These are phyloP conservation scores for Eudiplozoon nipponicum DNA, from an alignment of 2,888 invertebrate genomes.

Conservation along the genomic window DNA sequence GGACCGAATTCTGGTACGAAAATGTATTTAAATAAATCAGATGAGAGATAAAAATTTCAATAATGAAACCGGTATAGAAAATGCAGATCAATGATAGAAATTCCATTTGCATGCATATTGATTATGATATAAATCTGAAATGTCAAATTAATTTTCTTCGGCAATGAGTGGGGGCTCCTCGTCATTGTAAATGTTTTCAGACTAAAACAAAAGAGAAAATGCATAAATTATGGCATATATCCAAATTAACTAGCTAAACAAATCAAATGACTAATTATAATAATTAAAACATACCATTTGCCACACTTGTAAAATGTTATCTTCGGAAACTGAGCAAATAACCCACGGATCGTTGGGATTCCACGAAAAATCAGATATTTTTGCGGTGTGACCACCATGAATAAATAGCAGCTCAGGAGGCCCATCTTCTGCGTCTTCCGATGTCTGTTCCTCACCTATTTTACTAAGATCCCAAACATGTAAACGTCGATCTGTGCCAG, in stretches of 20 bases:
- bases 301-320: slow-evolving; percentile 99
- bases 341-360: slow-evolving; percentile 99
- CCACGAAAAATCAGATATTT: slow-evolving; percentile 98
- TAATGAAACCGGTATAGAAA: no score
- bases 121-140: not conserved
- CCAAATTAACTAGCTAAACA: not conserved
- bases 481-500: slow-evolving; percentile 72
- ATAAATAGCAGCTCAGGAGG: slow-evolving; percentile 81
- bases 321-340: slow-evolving; percentile 92
- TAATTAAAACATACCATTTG: slow-evolving; percentile 40
- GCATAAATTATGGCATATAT: slow-evolving; percentile 4
- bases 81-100: no score
- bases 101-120: no score
- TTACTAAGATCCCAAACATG: slow-evolving; percentile 98
- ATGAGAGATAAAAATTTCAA: not conserved
- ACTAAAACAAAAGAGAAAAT: slow-evolving; percentile 27
- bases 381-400: slow-evolving; percentile 91
- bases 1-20: no score
- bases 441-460: slow-evolving; percentile 86
- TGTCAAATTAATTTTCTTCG: not conserved
- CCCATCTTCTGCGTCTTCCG: slow-evolving; percentile 91
- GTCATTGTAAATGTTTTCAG: slow-evolving; percentile 96
- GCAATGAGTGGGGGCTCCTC: slow-evolving; percentile 39
- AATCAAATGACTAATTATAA: not conserved
- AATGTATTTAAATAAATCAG: not conserved